Conservation (phyloP, 2,113 vertebrate genomes). For the Xenotilapia flavipinnis region DNA sequence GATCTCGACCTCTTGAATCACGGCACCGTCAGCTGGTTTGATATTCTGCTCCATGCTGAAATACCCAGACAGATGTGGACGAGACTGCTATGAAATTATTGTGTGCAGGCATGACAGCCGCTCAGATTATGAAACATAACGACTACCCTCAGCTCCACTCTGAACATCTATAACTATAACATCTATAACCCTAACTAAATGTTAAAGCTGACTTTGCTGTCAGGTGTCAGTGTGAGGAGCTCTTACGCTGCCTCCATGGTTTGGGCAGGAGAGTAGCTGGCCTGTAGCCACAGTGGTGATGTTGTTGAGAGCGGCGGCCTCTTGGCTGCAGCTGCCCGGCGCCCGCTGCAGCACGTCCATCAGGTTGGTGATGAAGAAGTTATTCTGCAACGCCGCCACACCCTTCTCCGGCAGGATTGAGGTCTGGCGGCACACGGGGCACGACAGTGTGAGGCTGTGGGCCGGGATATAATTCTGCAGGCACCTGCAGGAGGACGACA, state of each 20-base stretch:
- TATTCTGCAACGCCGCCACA: conserved; percentile 94
- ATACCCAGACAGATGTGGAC: neutral
- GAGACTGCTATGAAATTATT: neutral
- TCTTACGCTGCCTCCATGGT: conserved; percentile 92
- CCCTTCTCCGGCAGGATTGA: conserved; percentile 98
- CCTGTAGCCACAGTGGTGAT: conserved; percentile 82
- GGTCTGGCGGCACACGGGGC: conserved; percentile 95
- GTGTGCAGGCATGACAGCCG: neutral
- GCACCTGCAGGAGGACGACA: conserved; percentile 73
- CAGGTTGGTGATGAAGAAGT: conserved; percentile 99
- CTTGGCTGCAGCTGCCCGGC: conserved; percentile 77
- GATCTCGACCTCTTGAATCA: neutral
- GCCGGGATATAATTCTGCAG: conserved; percentile 96
- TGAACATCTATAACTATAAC: neutral
- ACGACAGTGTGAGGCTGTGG: conserved; percentile 92
- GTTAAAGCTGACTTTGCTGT: neutral
- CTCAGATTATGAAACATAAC: neutral
- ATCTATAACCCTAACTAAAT: neutral
- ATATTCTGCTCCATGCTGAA: neutral
- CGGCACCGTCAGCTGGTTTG: neutral
- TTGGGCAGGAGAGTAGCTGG: conserved; percentile 90
- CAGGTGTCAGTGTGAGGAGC: neutral
- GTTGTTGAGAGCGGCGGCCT: conserved; percentile 80
- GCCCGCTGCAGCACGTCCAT: conserved; percentile 96
- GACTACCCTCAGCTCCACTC: neutral